A percentile compares a stretch with the other conserved stretches of the same genome.
Evolutionary conservation across 2,113 vertebrate species (phyloP).

Genomic region (Pampusana beccarii): DNA sequence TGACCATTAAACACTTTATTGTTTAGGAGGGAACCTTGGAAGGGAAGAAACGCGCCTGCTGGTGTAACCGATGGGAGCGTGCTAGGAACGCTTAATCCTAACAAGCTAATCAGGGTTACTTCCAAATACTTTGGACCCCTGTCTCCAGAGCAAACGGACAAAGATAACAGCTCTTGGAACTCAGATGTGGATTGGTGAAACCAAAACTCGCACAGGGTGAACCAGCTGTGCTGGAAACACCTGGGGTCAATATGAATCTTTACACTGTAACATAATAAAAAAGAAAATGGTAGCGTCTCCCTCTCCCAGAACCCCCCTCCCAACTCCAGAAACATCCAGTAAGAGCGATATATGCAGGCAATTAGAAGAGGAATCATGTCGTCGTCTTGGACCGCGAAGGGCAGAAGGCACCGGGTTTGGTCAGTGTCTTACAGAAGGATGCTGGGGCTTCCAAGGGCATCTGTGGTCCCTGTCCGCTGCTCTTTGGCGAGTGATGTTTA

Average conservation of each 20-base stretch:
- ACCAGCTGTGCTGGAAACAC: neutral
- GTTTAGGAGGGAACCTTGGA: conserved; percentile 18
- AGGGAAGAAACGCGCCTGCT: neutral
- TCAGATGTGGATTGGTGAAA: neutral
- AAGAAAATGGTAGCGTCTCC: neutral
- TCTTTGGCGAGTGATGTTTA: conserved; percentile 11
- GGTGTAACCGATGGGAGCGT: neutral
- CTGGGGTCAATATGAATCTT: neutral
- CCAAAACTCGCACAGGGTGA: neutral
- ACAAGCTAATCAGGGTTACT: conserved; percentile 1
- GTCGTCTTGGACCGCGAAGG: neutral
- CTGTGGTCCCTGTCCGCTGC: conserved; percentile 44
- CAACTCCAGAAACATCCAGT: neutral
- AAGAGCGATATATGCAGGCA: conserved; percentile 29
- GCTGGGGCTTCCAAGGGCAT: neutral
- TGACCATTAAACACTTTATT: conserved; percentile 66
- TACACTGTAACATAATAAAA: neutral
- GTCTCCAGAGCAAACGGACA: neutral
- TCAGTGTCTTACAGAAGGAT: conserved; percentile 51
- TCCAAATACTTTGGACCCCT: neutral
- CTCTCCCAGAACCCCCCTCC: neutral
- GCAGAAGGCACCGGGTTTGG: conserved; percentile 63
- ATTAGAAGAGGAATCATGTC: neutral
- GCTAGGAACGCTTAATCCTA: conserved; percentile 40
- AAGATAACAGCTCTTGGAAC: conserved; percentile 3